These are phyloP conservation scores for Euzophera pinguis DNA, from an alignment of 2,888 invertebrate genomes.

Conservation along the genomic window DNA sequence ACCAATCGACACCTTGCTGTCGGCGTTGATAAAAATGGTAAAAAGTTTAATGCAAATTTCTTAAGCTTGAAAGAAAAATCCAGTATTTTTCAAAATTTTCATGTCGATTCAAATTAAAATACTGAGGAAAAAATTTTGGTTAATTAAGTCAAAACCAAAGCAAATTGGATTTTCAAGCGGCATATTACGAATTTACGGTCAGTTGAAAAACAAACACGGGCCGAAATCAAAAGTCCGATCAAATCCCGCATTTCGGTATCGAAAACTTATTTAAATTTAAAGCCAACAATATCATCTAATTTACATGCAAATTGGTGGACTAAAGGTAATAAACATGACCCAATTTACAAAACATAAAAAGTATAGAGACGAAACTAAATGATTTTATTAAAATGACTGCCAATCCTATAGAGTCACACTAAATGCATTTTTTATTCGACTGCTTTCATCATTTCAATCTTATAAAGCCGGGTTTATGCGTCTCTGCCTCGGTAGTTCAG, in stretches of 20 bases:
- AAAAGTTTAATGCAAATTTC: too few species aligned
- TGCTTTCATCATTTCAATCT: too few species aligned
- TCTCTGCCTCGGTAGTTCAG: too few species aligned
- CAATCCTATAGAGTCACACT: too few species aligned
- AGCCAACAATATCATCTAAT: constrained; percentile 29
- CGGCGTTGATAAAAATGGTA: too few species aligned
- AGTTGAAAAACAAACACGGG: constrained; percentile 5
- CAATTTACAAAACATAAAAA: not conserved
- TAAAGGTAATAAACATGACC: constrained; percentile 16
- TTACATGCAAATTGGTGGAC: constrained; percentile 32
- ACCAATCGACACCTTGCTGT: too few species aligned
- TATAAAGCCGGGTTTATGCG: too few species aligned
- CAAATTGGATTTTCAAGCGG: not conserved
- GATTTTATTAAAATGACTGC: too few species aligned
- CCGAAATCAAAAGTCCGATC: constrained; percentile 9
- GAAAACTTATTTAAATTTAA: constrained; percentile 28
- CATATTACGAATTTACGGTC: not conserved
- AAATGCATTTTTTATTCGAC: too few species aligned
- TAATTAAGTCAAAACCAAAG: constrained; percentile 3
- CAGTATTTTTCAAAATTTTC: not conserved
- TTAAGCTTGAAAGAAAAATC: too few species aligned
- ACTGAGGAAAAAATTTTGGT: not conserved
- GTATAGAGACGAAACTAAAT: not conserved
- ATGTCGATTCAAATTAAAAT: not conserved
- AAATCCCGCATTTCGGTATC: constrained; percentile 18